Evolutionary conservation across 2,888 invertebrate genomes (phyloP), one percentile per base, ranked within the genome.

Genomic region (Mesorhabditis spiculigera): DNA sequence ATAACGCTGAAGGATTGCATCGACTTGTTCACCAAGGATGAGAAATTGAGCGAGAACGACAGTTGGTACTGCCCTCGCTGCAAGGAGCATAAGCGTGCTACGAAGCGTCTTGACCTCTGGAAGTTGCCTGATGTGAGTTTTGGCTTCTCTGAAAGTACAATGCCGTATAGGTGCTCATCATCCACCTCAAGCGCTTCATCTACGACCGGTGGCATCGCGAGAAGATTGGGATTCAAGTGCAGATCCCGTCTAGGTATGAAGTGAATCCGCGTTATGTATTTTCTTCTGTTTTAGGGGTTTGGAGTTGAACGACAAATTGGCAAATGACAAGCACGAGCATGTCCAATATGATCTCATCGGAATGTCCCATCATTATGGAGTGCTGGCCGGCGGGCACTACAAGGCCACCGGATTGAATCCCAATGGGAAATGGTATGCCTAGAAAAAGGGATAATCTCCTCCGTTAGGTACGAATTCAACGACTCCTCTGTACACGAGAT

Each of bases 71-170:
- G 90, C 84, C 90, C 90, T 4, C 79, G 82, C 44, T 90, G 90
- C 83, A 89, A 89, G 78, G 87, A 88, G 73, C 89, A 89, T 78
- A 88, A 89, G 75, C 87, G 89, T 76, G 90, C 90, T 6, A 89
- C 89, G 41, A 90, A 90, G 83, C 90, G 90, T 83, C 88, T 90
- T 84, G 90, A 90, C 81, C 78, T 90, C 43, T 90, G 90, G 90
- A 87, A 87, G 41, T 82, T 90, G 70, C 90, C 90, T 0, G 86
- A 88, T 72, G 71, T 71, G 28, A 16, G 13, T 16, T 44, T 44
- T 16, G 5, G 5, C 13, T 42, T n/a, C 5, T 43, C 10, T 42
- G 8, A 64, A 63, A 68, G 28, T 42, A 63, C 13, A 16, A 45
- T 6, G 10, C 4, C 43, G 64, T 70, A 10, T 66, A 78, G 67